A percentile compares a stretch with the other conserved stretches of the same genome.
Conservation (phyloP, 2,113 vertebrate species). For the Phocoena phocoena region DNA sequence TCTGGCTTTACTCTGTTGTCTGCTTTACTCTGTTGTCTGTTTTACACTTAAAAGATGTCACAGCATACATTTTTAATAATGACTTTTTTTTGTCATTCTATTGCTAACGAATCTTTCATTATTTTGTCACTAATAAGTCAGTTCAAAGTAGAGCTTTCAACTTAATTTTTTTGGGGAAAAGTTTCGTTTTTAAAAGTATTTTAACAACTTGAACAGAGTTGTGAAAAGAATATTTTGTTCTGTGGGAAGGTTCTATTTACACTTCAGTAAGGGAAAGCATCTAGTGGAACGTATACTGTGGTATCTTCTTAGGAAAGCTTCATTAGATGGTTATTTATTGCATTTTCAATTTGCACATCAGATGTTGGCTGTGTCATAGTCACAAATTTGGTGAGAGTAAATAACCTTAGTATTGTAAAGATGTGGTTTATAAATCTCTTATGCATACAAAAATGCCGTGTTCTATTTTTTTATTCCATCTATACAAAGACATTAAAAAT, state of each 20-base stretch:
- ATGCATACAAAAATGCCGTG: neutral
- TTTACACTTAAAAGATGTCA: slow-evolving; percentile 8
- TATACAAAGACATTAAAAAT: slow-evolving; percentile 13
- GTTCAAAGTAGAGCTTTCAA: neutral
- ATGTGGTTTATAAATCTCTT: slow-evolving; percentile 3
- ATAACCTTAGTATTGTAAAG: slow-evolving; percentile 53
- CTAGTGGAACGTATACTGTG: neutral
- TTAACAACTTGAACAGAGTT: slow-evolving; percentile 1
- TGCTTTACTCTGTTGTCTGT: neutral
- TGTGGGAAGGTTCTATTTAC: slow-evolving; percentile 22
- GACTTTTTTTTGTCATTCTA: neutral
- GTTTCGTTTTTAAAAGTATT: slow-evolving; percentile 41
- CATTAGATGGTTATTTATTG: neutral
- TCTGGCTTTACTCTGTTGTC: neutral
- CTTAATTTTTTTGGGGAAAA: neutral
- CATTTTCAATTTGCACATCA: slow-evolving; percentile 19
- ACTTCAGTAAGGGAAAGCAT: slow-evolving; percentile 1
- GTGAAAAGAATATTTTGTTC: slow-evolving; percentile 27
- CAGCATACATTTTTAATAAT: slow-evolving; percentile 42
- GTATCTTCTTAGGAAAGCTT: slow-evolving; percentile 6
- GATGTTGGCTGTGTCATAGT: neutral
- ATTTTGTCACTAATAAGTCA: slow-evolving; percentile 1
- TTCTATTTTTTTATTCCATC: neutral
- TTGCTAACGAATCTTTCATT: neutral
- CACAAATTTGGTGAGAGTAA: slow-evolving; percentile 50